These are phyloP conservation scores for Ectobius pallidus DNA, from an alignment of 2,888 invertebrate species.

Conservation along the genomic window DNA sequence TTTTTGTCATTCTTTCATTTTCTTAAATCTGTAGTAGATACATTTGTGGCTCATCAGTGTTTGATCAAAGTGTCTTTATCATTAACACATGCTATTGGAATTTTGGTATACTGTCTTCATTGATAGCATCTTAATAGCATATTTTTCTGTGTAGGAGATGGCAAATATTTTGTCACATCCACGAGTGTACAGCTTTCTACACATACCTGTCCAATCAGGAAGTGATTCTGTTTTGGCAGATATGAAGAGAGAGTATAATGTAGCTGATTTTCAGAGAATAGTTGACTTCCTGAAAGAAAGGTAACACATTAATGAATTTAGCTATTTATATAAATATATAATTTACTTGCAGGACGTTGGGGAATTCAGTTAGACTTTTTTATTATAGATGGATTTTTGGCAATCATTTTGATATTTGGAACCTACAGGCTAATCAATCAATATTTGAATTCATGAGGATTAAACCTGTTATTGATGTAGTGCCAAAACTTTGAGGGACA, in stretches of 20 bases:
- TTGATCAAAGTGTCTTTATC: too few relatives aligned
- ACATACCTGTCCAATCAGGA: conserved; percentile 98
- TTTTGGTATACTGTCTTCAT: too few relatives aligned
- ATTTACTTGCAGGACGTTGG: neutral
- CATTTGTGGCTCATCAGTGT: too few relatives aligned
- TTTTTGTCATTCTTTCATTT: too few relatives aligned
- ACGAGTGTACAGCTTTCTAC: conserved; percentile 92
- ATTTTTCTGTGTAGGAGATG: conserved; percentile 65
- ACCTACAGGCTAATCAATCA: too few relatives aligned
- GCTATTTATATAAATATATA: neutral
- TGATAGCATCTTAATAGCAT: neutral
- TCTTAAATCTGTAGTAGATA: too few relatives aligned
- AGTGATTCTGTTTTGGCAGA: conserved; percentile 92
- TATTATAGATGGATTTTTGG: neutral
- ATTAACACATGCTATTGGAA: too few relatives aligned
- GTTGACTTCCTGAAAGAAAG: conserved; percentile 79
- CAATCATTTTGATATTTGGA: too few relatives aligned
- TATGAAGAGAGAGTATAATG: conserved; percentile 94
- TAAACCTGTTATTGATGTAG: too few relatives aligned
- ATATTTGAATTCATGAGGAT: too few relatives aligned
- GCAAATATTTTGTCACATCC: conserved; percentile 86
- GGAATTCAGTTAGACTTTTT: neutral
- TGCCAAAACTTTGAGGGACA: too few relatives aligned
- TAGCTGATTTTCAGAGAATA: conserved; percentile 87
- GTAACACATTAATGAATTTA: conserved; percentile 60